Evolutionary conservation across 2,797 vertebrate genomes (phyloP).

Genomic region (Yasuhikotakia modesta): DNA sequence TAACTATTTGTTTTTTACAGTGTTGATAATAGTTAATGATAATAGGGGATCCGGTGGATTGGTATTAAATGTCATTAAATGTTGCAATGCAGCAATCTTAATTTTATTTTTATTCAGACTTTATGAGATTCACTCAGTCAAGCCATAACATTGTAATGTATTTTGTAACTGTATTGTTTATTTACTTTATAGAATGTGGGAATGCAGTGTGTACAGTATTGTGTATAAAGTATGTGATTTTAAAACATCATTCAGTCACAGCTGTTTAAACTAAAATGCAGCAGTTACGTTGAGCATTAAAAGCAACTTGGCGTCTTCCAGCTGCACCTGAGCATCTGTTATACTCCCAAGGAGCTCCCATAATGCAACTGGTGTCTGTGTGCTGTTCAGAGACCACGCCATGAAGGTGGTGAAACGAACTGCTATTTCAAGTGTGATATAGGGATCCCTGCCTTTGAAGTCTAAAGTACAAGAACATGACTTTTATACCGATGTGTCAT

Average conservation of each 20-base stretch:
- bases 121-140: too few species aligned
- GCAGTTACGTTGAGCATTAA: background rate
- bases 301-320: background rate
- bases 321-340: conserved; percentile 24
- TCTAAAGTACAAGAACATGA: conserved; percentile 57
- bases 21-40: too few species aligned
- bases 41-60: too few species aligned
- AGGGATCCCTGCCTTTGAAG: conserved; percentile 60
- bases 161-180: too few species aligned
- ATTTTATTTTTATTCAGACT: too few species aligned
- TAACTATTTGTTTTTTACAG: too few species aligned
- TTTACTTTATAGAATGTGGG: too few species aligned
- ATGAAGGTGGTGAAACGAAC: conserved; percentile 61
- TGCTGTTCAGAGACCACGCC: conserved; percentile 3
- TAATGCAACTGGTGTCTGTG: conserved; percentile 37
- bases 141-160: too few species aligned
- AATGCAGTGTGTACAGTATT: too few species aligned
- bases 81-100: too few species aligned
- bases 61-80: too few species aligned
- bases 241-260: background rate
- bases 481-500: conserved; percentile 60
- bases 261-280: too few species aligned
- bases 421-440: conserved; percentile 61
- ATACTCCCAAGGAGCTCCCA: conserved; percentile 28
- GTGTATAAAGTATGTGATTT: background rate